These are phyloP conservation scores for Nothocercus nigrocapillus DNA, from an alignment of 2,113 vertebrate genomes.

Conservation along the genomic window DNA sequence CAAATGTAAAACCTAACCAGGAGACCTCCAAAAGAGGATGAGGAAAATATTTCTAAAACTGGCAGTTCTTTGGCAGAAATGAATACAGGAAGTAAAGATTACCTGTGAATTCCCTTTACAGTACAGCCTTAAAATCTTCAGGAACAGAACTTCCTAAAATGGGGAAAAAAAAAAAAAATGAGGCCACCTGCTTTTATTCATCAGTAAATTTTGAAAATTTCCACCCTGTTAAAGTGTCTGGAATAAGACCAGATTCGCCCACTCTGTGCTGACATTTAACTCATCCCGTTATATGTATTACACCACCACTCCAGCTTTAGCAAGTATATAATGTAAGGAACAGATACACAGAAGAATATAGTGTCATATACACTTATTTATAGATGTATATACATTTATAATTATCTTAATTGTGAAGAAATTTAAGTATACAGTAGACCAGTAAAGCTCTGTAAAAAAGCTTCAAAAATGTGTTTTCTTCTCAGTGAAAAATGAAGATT, in stretches of 20 bases:
- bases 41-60: background rate
- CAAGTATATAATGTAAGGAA: slow-evolving; percentile 29
- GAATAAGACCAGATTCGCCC: slow-evolving; percentile 52
- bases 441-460: background rate
- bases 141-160: background rate
- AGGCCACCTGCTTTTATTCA: background rate
- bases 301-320: slow-evolving; percentile 19
- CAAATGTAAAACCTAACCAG: background rate
- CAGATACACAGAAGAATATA: slow-evolving; percentile 26
- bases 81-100: background rate
- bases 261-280: slow-evolving; percentile 66
- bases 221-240: slow-evolving; percentile 23
- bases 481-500: background rate
- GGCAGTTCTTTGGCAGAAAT: background rate
- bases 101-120: background rate
- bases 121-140: background rate
- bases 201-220: slow-evolving; percentile 6
- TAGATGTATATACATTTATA: slow-evolving; percentile 23
- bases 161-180: background rate
- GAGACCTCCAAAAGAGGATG: background rate
- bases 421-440: background rate
- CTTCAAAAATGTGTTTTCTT: background rate
- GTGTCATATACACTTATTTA: background rate
- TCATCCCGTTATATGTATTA: slow-evolving; percentile 39
- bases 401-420: slow-evolving; percentile 13